phyloP scores from a whole-genome alignment of 2,113 vertebrate genomes.

The Stegostoma tigrinum region DNA sequence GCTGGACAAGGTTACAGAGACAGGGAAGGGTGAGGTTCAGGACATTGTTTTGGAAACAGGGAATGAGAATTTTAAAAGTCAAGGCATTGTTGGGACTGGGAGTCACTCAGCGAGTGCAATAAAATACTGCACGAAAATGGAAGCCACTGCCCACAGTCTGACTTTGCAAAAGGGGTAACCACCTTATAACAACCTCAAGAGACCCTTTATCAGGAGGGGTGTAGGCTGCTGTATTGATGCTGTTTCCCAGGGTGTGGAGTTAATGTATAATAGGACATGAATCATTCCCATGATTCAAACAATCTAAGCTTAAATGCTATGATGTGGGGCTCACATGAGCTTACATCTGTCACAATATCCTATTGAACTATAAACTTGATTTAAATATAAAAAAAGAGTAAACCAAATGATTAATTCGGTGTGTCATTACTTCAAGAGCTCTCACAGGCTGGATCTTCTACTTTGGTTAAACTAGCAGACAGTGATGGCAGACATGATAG shows the following conservation, averaged over 20 bases:
- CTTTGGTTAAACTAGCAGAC: constrained; percentile 33
- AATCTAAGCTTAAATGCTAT: neutral
- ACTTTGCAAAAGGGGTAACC: neutral
- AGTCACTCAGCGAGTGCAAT: neutral
- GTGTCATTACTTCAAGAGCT: neutral
- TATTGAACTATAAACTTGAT: neutral
- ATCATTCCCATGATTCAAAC: neutral
- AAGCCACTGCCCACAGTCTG: neutral
- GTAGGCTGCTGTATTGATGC: neutral
- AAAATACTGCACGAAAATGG: neutral
- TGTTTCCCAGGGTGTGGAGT: neutral
- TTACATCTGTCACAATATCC: neutral
- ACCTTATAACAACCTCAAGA: neutral
- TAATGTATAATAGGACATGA: neutral
- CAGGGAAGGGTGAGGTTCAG: neutral
- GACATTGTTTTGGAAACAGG: neutral
- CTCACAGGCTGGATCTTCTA: neutral
- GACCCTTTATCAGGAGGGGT: neutral
- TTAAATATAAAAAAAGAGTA: constrained; percentile 12
- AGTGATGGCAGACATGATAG: constrained; percentile 35
- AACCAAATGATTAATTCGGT: neutral
- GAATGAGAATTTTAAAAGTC: neutral
- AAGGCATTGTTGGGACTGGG: neutral
- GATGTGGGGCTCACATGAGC: neutral
- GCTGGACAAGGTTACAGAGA: neutral